Evolutionary conservation across 2,113 vertebrate species (phyloP), one percentile per base, ranked within the genome.

Genomic region (Centropristis striata): DNA sequence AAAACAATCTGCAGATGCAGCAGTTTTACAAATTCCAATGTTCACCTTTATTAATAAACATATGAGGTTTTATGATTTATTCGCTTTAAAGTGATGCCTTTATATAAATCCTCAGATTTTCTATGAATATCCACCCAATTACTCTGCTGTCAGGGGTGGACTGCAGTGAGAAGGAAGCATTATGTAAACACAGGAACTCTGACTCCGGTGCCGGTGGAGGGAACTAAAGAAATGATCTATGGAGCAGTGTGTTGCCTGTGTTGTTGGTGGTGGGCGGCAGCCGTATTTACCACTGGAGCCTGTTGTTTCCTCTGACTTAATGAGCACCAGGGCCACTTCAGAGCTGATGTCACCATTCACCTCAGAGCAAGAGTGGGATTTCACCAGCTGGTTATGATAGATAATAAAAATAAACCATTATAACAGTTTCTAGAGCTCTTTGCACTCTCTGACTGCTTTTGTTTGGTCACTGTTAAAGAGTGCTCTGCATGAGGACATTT

Each of bases 241-340:
- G 64, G 59, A 74, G 71, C 78, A 13, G 58, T 14, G 23, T 44
- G 37, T 71, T 84, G 53, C 46, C 23, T 18, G 37, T 83, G 68
- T 60, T 85, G 69, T 8, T 47, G 64, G 37, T 80, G 80, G 93
- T 93, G 92, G 92, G 93, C n/a, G 92, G 91, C 85, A 89, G 86
- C 86, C 82, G 84, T 81, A 83, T 89, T 86, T 88, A 87, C 73
- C 79, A 80, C 71, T 59, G 85, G 27, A 90, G 84, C 72, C 83
- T 41, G 51, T 81, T 72, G 73, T 87, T 91, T 78, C 64, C 78
- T 79, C 77, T 82, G 65, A 81, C 79, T 86, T 92, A 92, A 92
- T 88, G 88, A 92, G 88, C 76, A 42, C 8, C 58, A 27, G 58
- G 83, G 66, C 58, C 70, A 81, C 75, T 83, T 83, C 79, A 81